phyloP scores from a whole-genome alignment of 2,888 invertebrate genomes.

The Thyatira batis region DNA sequence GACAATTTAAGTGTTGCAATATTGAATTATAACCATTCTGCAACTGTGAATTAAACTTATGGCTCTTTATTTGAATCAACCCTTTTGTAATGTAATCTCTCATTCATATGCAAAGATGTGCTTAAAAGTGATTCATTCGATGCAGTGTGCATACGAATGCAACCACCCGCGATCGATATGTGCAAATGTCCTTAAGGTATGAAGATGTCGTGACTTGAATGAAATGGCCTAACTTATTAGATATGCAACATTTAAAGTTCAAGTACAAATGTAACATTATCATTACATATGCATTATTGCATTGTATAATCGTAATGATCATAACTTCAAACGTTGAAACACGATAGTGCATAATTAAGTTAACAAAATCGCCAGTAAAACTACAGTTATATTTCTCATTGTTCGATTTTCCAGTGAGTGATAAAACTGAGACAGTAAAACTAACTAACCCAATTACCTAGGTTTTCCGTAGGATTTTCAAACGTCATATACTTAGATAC shows the following conservation, averaged over 20 bases:
- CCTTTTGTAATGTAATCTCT: constrained; percentile 8
- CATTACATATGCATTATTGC: not conserved
- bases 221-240: not conserved
- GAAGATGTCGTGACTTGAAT: constrained; percentile 18
- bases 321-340: too few species aligned
- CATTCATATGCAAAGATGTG: constrained; percentile 27
- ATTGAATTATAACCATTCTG: not conserved
- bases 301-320: not conserved
- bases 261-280: not conserved
- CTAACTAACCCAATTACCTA: too few species aligned
- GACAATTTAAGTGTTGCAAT: too few species aligned
- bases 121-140: constrained; percentile 8
- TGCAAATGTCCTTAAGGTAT: constrained; percentile 21
- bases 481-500: too few species aligned
- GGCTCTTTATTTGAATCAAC: too few species aligned
- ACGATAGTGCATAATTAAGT: too few species aligned
- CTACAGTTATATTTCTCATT: too few species aligned
- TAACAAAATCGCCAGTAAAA: too few species aligned
- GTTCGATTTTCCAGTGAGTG: too few species aligned
- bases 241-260: not conserved
- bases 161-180: constrained; percentile 31
- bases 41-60: too few species aligned
- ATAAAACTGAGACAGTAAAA: too few species aligned
- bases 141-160: constrained; percentile 39
- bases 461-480: too few species aligned